phyloP scores from a whole-genome alignment of 1,140 invertebrate species.

The Manduca sexta region DNA sequence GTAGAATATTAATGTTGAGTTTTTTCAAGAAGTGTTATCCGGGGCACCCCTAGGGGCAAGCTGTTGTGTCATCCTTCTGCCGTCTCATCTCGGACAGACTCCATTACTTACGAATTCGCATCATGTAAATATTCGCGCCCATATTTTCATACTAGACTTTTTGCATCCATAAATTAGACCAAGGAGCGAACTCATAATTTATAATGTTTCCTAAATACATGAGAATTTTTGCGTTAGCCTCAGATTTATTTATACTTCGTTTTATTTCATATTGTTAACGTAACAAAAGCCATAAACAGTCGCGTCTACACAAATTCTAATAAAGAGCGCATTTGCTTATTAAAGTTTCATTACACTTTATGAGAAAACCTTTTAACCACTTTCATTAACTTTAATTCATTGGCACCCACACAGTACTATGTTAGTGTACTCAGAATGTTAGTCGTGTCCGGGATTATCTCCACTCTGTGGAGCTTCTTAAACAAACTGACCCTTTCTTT shows the following conservation, averaged over 20 bases:
- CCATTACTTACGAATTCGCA: conserved; percentile 52
- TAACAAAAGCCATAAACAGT: no score
- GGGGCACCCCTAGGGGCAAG: conserved; percentile 16
- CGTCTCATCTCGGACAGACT: conserved; percentile 39
- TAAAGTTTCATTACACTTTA: no score
- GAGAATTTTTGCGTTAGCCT: no score
- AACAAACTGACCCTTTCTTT: conserved; percentile 28
- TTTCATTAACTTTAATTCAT: no score
- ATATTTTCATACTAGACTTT: not conserved
- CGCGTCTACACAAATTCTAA: no score
- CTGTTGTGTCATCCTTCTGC: conserved; percentile 37
- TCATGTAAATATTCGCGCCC: conserved; percentile 16
- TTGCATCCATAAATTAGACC: not conserved
- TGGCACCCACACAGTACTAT: no score
- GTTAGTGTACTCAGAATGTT: no score
- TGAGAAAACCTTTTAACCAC: no score
- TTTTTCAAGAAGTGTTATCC: conserved; percentile 37
- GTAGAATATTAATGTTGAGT: conserved; percentile 38
- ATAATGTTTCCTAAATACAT: no score
- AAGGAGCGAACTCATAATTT: not conserved
- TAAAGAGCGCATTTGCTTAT: no score
- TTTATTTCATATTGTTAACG: no score
- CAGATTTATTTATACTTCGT: no score
- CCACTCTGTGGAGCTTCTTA: conserved; percentile 20
- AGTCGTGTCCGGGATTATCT: not conserved